phyloP scores from a whole-genome alignment of 2,797 vertebrate genomes.

The Poeciliopsis gracilis region DNA sequence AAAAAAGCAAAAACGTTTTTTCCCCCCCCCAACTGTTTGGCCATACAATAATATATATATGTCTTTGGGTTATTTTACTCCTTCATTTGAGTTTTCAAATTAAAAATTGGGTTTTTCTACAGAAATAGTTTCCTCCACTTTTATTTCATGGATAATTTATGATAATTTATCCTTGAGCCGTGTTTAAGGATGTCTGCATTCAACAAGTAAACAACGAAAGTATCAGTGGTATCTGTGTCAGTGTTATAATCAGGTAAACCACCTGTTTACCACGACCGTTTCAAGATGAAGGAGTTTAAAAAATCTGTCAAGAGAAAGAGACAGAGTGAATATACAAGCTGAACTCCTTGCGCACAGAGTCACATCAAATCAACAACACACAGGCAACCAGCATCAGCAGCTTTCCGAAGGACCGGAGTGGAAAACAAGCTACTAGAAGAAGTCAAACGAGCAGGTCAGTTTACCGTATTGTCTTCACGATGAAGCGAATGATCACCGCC shows the following conservation, averaged over 20 bases:
- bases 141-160: not conserved
- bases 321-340: conserved; percentile 36
- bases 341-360: not conserved
- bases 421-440: conserved; percentile 2
- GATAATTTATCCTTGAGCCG: conserved; percentile 33
- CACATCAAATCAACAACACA: conserved; percentile 12
- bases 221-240: conserved; percentile 49
- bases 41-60: not conserved
- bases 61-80: not conserved
- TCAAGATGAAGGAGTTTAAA: conserved; percentile 73
- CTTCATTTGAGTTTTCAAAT: not conserved
- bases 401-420: not conserved
- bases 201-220: not conserved
- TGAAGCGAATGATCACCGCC: conserved; percentile 77
- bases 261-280: conserved; percentile 78
- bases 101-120: not conserved
- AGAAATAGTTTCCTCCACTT: not conserved
- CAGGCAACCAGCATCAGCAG: not conserved
- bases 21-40: too few relatives aligned
- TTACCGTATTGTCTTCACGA: conserved; percentile 82
- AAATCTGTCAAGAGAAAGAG: conserved; percentile 76
- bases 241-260: conserved; percentile 61
- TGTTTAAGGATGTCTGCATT: conserved; percentile 19
- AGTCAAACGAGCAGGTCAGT: not conserved
- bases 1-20: not conserved